These are phyloP conservation scores for Prochilodus magdalenae DNA, from an alignment of 2,113 vertebrate species.

Conservation along the genomic window DNA sequence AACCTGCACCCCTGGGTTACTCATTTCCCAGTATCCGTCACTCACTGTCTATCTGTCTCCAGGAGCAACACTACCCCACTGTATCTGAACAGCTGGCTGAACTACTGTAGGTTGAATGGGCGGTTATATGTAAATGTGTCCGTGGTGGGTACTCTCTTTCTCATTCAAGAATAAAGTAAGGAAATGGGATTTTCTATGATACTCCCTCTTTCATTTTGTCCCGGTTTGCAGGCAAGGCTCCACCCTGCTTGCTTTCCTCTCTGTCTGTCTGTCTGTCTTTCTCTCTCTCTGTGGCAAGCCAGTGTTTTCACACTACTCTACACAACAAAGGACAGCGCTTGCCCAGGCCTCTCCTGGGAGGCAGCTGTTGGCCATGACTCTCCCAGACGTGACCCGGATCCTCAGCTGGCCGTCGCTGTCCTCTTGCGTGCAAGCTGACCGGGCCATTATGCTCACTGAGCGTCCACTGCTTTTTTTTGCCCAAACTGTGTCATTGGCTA, in stretches of 20 bases:
- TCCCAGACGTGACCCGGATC: constrained; percentile 43
- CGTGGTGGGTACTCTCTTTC: no score
- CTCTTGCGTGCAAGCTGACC: constrained; percentile 13
- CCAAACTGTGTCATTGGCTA: constrained; percentile 25
- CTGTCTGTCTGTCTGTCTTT: neutral
- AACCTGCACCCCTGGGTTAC: no score
- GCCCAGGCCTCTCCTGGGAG: constrained; percentile 10
- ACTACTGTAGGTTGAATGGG: no score
- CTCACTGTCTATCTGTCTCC: no score
- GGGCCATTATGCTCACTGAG: constrained; percentile 20
- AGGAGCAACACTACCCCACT: no score
- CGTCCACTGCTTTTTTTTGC: constrained; percentile 13
- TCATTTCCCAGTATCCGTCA: no score
- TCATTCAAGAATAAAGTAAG: no score
- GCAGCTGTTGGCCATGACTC: constrained; percentile 38
- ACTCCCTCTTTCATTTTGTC: no score
- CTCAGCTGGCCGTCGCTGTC: constrained; percentile 34
- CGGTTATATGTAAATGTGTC: no score
- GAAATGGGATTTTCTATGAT: no score
- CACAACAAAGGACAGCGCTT: constrained; percentile 11
- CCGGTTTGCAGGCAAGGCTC: no score
- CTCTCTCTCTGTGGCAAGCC: neutral
- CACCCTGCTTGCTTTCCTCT: neutral
- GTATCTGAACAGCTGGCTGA: no score
- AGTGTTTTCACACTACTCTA: constrained; percentile 30